Evolutionary conservation across 2,113 vertebrate species (phyloP), one percentile per base, ranked within the genome.

Genomic region (Burhinus bistriatus): DNA sequence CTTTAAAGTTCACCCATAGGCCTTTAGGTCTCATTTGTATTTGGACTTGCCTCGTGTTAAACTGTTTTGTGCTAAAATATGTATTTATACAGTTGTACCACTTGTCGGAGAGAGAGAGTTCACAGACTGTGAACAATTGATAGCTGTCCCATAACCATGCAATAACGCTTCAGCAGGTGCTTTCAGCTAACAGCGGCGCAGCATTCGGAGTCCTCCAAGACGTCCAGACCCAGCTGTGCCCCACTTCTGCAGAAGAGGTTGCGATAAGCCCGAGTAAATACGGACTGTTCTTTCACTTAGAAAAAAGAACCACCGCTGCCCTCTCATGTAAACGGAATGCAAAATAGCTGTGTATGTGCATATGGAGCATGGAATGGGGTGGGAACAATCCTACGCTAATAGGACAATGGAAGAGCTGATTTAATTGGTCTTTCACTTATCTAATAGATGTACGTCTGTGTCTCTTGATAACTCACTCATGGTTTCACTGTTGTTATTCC

Each of bases 1-100:
- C 94, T 99, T 99, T 97, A 99, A 99, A 98, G 99, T 99, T 97
- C 99, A 99, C 95, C 99, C 99, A 2, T 99, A 98, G 99, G 97
- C 97, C 96, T 98, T 97, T 96, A 98, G 93, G 57, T 97, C 91
- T 96, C 76, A 16, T 95, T 92, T 81, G 87, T 92, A 97, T 88
- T 80, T 76, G 96, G 96, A 96, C 95, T 96, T 97, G 96, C 88
- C 85, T 97, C 79, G 54, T 95, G 94, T 97, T 94, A 87, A 96
- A 95, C 96, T 98, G 95, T 97, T 97, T 97, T 95, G 95, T 97
- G 98, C 97, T 97, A 36, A 95, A 92, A 87, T 96, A 89, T 62
- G 95, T 98, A 97, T 98, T 98, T 97, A 96, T 97, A 96, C 95
- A 93, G 97, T 95, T 96, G 94, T 97, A 96, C 91, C 77, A 52